Evolutionary conservation across 2,113 vertebrate species (phyloP), one percentile per base, ranked within the genome.

Genomic region (Thermophis baileyi): DNA sequence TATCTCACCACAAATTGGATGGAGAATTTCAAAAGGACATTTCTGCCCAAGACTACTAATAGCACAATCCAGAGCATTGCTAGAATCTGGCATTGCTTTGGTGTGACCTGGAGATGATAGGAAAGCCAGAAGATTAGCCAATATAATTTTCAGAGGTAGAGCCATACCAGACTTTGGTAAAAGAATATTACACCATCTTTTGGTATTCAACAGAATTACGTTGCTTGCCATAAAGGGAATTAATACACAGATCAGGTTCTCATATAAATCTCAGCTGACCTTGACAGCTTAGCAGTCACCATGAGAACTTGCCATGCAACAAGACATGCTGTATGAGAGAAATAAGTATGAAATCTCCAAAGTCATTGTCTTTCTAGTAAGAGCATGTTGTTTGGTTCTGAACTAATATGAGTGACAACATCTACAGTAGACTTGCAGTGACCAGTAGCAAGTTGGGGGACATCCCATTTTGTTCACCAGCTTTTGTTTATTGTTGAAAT

Each of bases 401-500:
- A 53, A 54, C 1, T 44, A 12, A 11, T 24, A 35, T 54, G 24
- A 44, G 7, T 81, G 74, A 81, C 44, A 81, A 44, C 7, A 44
- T 22, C 74, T 81, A 74, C 63, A 74, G 30, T 35, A 22, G 40
- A 25, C 30, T 35, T 44, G 12, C 8, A 27, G 3, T 50, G 20
- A 49, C 20, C 57, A 25, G 30, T 46, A 92, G 1, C 25, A 55
- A 50, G 11, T 88, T 27, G 24, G 57, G 96, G 90, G 91, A 6
- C n/a, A 88, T 69, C 5, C 96, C 94, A 90, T 97, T 96, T 97
- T 95, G 94, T 96, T 88, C 60, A 85, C 87, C 96, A 90, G 27
- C 50, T 91, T 95, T 96, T 90, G 93, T 95, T 95, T 95, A 93
- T 92, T 92, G 74, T 81, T 93, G 89, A 55, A 90, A 63, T 90